Evolutionary conservation across 2,888 invertebrate genomes (phyloP).

Genomic region (Pediacus dermestoides): DNA sequence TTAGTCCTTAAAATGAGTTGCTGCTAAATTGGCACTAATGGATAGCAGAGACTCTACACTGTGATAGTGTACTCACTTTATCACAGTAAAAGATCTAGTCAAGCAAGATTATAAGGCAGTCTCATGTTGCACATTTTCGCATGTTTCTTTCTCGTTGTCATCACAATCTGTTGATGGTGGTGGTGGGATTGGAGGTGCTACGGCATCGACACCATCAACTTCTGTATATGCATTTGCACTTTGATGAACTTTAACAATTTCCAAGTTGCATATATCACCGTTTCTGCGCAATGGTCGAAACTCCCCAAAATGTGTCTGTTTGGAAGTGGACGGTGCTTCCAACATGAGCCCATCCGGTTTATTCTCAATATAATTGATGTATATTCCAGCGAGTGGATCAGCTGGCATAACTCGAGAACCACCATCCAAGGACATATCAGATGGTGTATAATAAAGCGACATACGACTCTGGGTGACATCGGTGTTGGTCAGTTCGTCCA

Average conservation of each 20-base stretch:
- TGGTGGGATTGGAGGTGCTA: too few relatives aligned
- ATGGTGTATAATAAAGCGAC: slow-evolving; percentile 80
- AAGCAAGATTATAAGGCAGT: slow-evolving; percentile 42
- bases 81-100: slow-evolving; percentile 31
- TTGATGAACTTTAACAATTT: slow-evolving; percentile 1
- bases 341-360: slow-evolving; percentile 16
- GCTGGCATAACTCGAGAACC: slow-evolving; percentile 51
- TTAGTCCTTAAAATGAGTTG: slow-evolving; percentile 1
- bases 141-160: slow-evolving; percentile 49
- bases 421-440: slow-evolving; percentile 59
- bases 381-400: slow-evolving; percentile 55
- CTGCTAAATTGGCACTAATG: slow-evolving; percentile 38
- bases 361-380: slow-evolving; percentile 63
- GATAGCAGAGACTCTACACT: slow-evolving; percentile 37
- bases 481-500: slow-evolving; percentile 47
- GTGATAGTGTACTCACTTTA: slow-evolving; percentile 39
- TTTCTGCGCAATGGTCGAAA: too few relatives aligned
- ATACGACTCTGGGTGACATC: slow-evolving; percentile 63
- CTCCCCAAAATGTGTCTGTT: slow-evolving; percentile 15
- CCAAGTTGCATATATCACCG: too few relatives aligned
- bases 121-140: slow-evolving; percentile 43
- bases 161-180: not conserved
- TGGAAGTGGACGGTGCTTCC: slow-evolving; percentile 50
- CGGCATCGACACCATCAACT: not conserved
- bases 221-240: not conserved